These are phyloP conservation scores for Bombus impatiens DNA, from an alignment of 1,140 invertebrate species.

Conservation along the genomic window DNA sequence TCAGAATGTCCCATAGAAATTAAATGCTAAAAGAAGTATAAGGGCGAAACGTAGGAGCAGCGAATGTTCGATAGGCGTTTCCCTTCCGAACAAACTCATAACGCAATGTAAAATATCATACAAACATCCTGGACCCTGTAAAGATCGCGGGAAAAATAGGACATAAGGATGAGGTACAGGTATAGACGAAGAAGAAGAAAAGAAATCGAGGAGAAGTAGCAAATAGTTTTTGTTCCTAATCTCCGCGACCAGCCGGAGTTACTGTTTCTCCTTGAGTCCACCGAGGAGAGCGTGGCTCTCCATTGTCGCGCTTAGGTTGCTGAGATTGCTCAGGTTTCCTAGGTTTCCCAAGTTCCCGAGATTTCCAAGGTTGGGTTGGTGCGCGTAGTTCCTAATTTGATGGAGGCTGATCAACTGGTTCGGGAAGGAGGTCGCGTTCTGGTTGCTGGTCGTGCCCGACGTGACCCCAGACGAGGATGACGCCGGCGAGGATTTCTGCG, in stretches of 20 bases:
- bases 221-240: constrained; percentile 38
- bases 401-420: constrained; percentile 97
- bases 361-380: constrained; percentile 89
- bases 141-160: no score
- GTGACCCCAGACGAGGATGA: constrained; percentile 74
- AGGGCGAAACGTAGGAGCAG: not conserved
- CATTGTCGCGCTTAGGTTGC: constrained; percentile 78
- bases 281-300: constrained; percentile 78
- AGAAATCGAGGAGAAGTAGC: constrained; percentile 47
- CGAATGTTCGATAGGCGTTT: not conserved
- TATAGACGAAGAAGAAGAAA: constrained; percentile 26
- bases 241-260: constrained; percentile 65
- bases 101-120: no score
- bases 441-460: constrained; percentile 75
- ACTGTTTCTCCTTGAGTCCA: constrained; percentile 81
- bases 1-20: not conserved
- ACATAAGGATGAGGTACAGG: not conserved
- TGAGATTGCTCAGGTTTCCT: constrained; percentile 78
- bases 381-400: constrained; percentile 98
- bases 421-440: constrained; percentile 90
- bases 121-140: no score
- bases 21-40: not conserved
- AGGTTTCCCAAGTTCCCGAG: constrained; percentile 79
- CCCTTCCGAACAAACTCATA: not conserved
- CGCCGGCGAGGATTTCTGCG: constrained; percentile 79